Evolutionary conservation across 2,888 invertebrate species (phyloP), one percentile per base, ranked within the genome.

Genomic region (Lordiphosa andalusiaca): DNA sequence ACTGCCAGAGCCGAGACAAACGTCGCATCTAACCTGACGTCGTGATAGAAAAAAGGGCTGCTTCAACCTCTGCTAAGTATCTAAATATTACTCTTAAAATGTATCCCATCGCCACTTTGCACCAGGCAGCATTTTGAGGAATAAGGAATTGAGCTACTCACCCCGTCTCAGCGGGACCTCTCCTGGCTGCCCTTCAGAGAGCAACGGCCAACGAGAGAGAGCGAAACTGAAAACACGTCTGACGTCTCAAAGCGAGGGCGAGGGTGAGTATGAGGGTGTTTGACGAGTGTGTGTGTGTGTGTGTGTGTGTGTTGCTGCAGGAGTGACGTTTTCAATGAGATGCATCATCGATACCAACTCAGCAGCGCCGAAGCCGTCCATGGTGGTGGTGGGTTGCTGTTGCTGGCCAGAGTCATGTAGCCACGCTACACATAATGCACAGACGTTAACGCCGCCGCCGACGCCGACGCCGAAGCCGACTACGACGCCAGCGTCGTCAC

Each of bases 201-300:
- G 53, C 53, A 53, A 12, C 19, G 19, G 25, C 53, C 13, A 53
- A 33, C 6, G 16, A 30, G 21, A 42, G 23, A 12, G 37, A 49
- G 30, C 6, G 10, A 23, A 21, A 48, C 48, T 47, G 47, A 19
- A 56, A 69, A 69, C 58, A 58, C 72, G 40, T 69, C 69, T 67
- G 56, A 57, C 72, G 40, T 69, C 69, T 67, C 69, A 53, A 4
- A n/a, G 12, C 16, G 53, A 50, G 37, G 37, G 67, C 23, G 55
- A 59, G 41, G 53, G 71, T 66, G 77, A 67, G 77, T 66, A 64
- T 69, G 77, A 77, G 78, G 78, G 78, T 78, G 74, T 71, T 62
- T 25, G 39, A n/a, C 51, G 30, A 50, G 19, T 40, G 13, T 53
- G 5, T 25, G 40, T 33, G 38, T 41, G 19, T 19, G 16, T 16